Conservation (phyloP, 1,140 invertebrate genomes). For the Carcinoscorpius rotundicauda region DNA sequence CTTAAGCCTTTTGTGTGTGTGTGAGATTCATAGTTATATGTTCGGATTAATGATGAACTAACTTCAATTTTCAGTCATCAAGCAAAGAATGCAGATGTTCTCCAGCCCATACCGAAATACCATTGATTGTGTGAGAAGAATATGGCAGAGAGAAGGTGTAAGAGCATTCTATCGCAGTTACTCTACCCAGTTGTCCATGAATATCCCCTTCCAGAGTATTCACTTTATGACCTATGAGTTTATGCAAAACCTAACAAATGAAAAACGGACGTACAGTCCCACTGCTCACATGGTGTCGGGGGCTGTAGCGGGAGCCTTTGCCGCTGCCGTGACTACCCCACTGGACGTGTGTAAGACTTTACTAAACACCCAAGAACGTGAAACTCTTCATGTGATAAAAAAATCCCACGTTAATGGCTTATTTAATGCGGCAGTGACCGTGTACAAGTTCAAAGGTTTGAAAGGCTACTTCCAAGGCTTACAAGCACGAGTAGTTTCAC, state of each 20-base stretch:
- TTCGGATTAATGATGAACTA: too few relatives aligned
- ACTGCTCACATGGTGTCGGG: constrained; percentile 75
- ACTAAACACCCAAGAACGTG: constrained; percentile 81
- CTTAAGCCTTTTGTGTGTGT: too few relatives aligned
- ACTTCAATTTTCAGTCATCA: constrained; percentile 63
- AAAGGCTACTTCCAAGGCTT: constrained; percentile 74
- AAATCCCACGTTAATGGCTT: constrained; percentile 46
- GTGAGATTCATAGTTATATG: too few relatives aligned
- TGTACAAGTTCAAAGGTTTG: constrained; percentile 60
- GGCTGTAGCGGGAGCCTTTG: constrained; percentile 79
- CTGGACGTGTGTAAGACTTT: constrained; percentile 97
- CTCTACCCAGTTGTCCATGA: constrained; percentile 92
- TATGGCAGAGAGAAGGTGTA: constrained; percentile 74
- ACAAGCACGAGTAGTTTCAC: constrained; percentile 79
- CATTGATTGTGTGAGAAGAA: constrained; percentile 58
- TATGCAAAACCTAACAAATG: constrained; percentile 67
- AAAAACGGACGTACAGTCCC: constrained; percentile 74
- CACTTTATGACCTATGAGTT: constrained; percentile 95
- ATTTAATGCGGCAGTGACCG: constrained; percentile 51
- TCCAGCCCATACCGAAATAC: constrained; percentile 83
- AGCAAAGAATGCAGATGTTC: constrained; percentile 96
- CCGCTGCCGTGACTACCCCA: constrained; percentile 92
- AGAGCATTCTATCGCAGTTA: constrained; percentile 94
- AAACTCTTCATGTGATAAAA: constrained; percentile 34
- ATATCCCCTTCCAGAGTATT: constrained; percentile 90